These are phyloP conservation scores for Acropternis orthonyx DNA, from an alignment of 2,797 vertebrate genomes.

Conservation along the genomic window DNA sequence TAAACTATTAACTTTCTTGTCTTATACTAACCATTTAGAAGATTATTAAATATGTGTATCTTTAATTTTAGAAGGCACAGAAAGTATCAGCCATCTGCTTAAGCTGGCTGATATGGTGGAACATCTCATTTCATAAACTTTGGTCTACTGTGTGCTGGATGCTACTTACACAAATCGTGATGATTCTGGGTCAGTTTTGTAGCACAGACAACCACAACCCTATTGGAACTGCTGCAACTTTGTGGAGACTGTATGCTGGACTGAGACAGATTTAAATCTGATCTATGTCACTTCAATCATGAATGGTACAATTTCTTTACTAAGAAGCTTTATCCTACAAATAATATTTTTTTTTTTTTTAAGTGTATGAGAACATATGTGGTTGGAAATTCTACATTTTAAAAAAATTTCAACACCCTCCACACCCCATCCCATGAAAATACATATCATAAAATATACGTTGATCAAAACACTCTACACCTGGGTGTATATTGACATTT, in stretches of 20 bases:
- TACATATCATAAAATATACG: neutral
- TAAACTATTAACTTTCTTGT: neutral
- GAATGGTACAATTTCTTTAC: neutral
- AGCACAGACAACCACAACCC: neutral
- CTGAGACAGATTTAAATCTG: neutral
- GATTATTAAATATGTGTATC: neutral
- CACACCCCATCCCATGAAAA: neutral
- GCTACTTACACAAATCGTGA: neutral
- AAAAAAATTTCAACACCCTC: neutral
- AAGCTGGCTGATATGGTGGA: neutral
- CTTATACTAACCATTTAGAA: neutral
- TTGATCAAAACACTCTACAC: neutral
- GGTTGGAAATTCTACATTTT: neutral
- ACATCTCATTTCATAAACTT: neutral
- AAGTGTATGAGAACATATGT: neutral
- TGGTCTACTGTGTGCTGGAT: neutral
- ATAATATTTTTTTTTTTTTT: neutral
- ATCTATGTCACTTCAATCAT: neutral
- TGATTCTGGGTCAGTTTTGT: neutral
- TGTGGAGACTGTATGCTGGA: neutral
- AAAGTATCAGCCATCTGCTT: neutral
- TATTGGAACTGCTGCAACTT: neutral
- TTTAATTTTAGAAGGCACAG: neutral
- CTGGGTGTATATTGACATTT: neutral
- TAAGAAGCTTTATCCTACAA: neutral